Evolutionary conservation across 2,797 vertebrate species (phyloP).

Genomic region (Cephalopachus bancanus): DNA sequence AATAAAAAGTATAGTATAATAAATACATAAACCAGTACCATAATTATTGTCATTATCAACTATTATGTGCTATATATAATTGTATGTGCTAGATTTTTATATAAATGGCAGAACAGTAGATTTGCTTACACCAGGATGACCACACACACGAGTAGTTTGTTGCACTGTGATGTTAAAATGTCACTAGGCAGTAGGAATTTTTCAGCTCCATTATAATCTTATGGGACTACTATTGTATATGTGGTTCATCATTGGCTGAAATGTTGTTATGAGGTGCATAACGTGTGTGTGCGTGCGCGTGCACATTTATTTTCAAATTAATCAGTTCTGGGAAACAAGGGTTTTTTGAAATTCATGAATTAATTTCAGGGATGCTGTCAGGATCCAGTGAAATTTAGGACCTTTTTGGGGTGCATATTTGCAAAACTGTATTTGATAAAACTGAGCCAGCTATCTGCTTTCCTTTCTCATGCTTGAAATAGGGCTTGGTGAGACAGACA

Average conservation of each 20-base stretch:
- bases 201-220: not conserved
- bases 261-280: not conserved
- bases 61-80: not conserved
- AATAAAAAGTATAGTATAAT: not conserved
- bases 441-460: not conserved
- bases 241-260: not conserved
- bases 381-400: not conserved
- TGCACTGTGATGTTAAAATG: not conserved
- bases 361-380: not conserved
- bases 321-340: not conserved
- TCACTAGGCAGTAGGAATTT: not conserved
- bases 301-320: not conserved
- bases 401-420: not conserved
- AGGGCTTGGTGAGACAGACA: not conserved
- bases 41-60: not conserved
- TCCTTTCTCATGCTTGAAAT: conserved; percentile 6
- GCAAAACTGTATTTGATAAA: conserved; percentile 8
- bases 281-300: fast-evolving
- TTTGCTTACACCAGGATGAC: not conserved
- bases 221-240: not conserved
- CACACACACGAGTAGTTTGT: not conserved
- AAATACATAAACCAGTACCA: not conserved
- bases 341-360: conserved; percentile 57
- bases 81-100: not conserved
- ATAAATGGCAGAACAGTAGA: not conserved